A percentile compares a stretch with the other conserved stretches of the same genome.
These are phyloP conservation scores for Hermetia illucens DNA, from an alignment of 1,140 invertebrate species.

Conservation along the genomic window DNA sequence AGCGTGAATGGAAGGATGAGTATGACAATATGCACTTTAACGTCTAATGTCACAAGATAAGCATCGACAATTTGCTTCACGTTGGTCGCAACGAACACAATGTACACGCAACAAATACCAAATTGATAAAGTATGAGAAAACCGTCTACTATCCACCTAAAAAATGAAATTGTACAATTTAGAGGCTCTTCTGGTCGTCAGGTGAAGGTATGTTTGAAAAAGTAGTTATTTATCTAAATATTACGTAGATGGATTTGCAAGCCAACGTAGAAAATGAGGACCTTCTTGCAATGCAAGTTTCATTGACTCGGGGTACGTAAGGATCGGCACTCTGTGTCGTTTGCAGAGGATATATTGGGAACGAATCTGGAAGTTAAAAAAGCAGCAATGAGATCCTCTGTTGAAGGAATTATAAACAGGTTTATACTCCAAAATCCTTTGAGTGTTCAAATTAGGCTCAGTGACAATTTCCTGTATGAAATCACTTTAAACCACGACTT, in stretches of 20 bases:
- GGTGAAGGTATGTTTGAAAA: not conserved
- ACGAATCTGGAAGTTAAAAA: slow-evolving; percentile 22
- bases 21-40: slow-evolving; percentile 28
- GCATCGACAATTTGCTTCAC: slow-evolving; percentile 43
- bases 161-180: slow-evolving; percentile 8
- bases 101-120: slow-evolving; percentile 81
- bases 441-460: not conserved
- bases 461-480: not conserved
- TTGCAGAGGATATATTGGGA: slow-evolving; percentile 43
- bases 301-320: slow-evolving; percentile 51
- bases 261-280: slow-evolving; percentile 35
- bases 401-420: not conserved
- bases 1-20: slow-evolving; percentile 52
- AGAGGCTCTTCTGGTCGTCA: not conserved
- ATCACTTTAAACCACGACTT: slow-evolving; percentile 2
- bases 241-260: slow-evolving; percentile 39
- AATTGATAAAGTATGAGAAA: slow-evolving; percentile 76
- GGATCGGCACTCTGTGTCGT: slow-evolving; percentile 35
- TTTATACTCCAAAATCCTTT: not conserved
- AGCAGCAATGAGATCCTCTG: not conserved
- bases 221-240: slow-evolving; percentile 8
- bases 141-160: slow-evolving; percentile 41
- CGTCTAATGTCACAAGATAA: slow-evolving; percentile 27
- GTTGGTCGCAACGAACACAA: slow-evolving; percentile 69
- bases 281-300: slow-evolving; percentile 42